Base-by-base conservation (phyloP, 2,113 vertebrate species). In the Rissa tridactyla region DNA sequence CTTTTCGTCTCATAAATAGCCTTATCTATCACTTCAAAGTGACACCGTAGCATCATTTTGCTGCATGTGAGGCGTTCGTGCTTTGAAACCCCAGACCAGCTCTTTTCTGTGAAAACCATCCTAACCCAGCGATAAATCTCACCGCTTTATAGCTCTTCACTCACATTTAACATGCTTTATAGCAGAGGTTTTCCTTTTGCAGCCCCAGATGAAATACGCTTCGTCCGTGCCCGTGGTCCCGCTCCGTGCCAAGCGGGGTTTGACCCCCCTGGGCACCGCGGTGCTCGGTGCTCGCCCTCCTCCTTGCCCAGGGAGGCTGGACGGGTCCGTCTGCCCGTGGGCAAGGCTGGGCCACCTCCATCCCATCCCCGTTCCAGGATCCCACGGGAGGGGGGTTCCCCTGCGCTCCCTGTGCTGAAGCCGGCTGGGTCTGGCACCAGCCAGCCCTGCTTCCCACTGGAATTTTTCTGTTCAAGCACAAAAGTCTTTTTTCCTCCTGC, bases 231-330 rank as follows among this genome's bases (percentile, higher is more conserved):
- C 13, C 2, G 1, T 12, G 51, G 44, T 9, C 10, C 6, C 1
- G 1, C 44, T 15, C 60, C 1, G 0, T 2, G 15, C 76, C 2
- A 12, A 5, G 15, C 12, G 0, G 0, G n/a, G 8, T 58, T 18
- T n/a, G 38, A 36, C 17, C 0, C 15, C 18, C 36, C 44, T 2
- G 32, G 61, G 70, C 61, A 65, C 66, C 2, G 3, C 5, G 23
- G 58, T 5, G 4, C 66, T 29, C 12, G 1, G 58, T 5, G 3
- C 66, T 29, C 10, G 1, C 29, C 1, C 27, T 55, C 30, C 40
- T 25, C 60, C 13, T 22, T 18, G 21, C 3, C 42, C 2, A 9
- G 38, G 32, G 25, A 32, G 44, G 60, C 51, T 30, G 68, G 49
- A 57, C 0, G 15, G 57, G 23, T 55, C 64, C 3, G 1, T 6